A percentile compares a stretch with the other conserved stretches of the same genome.
Conservation (phyloP, 2,888 invertebrate genomes). For the Adelognathus sp. region DNA sequence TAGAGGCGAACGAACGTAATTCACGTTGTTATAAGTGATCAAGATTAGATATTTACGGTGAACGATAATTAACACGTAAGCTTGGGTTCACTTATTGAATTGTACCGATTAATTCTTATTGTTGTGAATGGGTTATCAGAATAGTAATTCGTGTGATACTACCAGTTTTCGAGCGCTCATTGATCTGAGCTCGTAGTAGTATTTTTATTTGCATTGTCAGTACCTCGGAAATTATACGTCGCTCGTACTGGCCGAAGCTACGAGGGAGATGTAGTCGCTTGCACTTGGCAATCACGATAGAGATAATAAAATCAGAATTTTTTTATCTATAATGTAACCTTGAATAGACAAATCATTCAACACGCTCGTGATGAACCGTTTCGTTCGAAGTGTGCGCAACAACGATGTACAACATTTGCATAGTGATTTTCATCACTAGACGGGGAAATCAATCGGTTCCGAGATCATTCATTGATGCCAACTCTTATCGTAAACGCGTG, state of each 20-base stretch:
- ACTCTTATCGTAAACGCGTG: slow-evolving; percentile 44
- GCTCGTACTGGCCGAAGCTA: neutral
- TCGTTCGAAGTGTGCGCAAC: neutral
- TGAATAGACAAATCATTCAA: neutral
- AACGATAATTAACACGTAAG: neutral
- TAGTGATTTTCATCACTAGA: neutral
- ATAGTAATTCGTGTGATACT: neutral
- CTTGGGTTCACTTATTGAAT: neutral
- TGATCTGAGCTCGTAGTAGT: neutral
- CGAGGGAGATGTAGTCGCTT: neutral
- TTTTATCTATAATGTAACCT: neutral
- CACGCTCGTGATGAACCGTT: neutral
- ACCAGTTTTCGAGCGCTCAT: neutral
- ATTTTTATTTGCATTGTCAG: neutral
- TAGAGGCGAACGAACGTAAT: neutral
- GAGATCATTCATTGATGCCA: slow-evolving; percentile 60
- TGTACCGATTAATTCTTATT: neutral
- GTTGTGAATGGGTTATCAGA: neutral
- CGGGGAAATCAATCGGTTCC: slow-evolving; percentile 21
- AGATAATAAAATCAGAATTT: neutral
- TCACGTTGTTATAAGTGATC: neutral
- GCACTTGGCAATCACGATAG: neutral
- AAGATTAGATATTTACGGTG: neutral
- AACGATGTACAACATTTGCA: neutral
- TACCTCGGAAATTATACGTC: neutral